phyloP scores from a whole-genome alignment of 2,888 invertebrate species.

The Metopia argyrocephala region DNA sequence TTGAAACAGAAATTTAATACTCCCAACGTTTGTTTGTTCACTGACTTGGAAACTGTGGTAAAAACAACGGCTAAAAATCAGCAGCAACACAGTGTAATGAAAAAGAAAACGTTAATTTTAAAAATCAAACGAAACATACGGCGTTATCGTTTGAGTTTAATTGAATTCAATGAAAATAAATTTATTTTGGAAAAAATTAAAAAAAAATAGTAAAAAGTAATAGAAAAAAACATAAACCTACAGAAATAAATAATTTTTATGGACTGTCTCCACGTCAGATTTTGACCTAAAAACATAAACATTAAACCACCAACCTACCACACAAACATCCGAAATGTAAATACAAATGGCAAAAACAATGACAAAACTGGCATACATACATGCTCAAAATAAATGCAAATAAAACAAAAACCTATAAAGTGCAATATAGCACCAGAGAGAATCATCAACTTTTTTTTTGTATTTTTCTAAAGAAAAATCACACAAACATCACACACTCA shows the following conservation, averaged over 20 bases:
- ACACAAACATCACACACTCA: neutral
- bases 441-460: neutral
- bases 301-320: neutral
- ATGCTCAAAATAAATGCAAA: conserved; percentile 23
- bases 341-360: neutral
- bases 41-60: neutral
- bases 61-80: neutral
- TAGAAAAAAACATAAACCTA: neutral
- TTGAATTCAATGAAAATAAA: conserved; percentile 67
- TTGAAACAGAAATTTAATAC: conserved; percentile 40
- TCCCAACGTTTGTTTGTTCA: conserved; percentile 7
- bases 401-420: conserved; percentile 59
- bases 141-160: conserved; percentile 64
- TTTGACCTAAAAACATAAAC: conserved; percentile 33
- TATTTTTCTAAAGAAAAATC: neutral
- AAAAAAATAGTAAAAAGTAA: neutral
- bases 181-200: conserved; percentile 53
- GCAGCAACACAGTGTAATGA: conserved; percentile 57
- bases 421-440: neutral
- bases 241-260: conserved; percentile 4
- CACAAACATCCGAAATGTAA: neutral
- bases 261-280: conserved; percentile 4
- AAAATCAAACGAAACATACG: conserved; percentile 61
- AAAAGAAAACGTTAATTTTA: conserved; percentile 55
- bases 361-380: neutral